A percentile compares a stretch with the other conserved stretches of the same genome.
phyloP scores from a whole-genome alignment of 1,140 invertebrate species.

The Aphelenchoides besseyi region DNA sequence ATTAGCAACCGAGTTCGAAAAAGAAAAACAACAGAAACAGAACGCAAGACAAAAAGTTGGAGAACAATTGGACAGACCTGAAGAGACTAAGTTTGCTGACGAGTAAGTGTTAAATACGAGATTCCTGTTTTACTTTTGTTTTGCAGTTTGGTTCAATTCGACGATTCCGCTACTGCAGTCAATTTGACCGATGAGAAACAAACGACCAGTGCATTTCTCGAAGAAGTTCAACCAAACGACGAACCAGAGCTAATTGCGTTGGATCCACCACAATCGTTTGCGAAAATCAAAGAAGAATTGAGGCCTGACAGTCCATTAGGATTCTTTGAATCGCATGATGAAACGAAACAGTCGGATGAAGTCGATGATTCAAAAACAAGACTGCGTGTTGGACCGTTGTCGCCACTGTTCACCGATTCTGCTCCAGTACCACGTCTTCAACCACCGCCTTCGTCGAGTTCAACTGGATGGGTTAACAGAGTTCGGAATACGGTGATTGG shows the following conservation, averaged over 20 bases:
- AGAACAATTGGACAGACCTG: not conserved
- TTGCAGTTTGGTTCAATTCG: conserved; percentile 29
- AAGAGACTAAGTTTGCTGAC: not conserved
- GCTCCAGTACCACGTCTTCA: not conserved
- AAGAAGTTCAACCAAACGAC: not conserved
- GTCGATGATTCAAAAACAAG: not conserved
- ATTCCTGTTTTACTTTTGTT: conserved; percentile 23
- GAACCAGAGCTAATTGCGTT: conserved; percentile 4
- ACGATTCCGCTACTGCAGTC: not conserved
- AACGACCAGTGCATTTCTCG: not conserved
- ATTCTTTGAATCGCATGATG: not conserved
- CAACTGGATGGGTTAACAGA: conserved; percentile 14
- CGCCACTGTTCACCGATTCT: conserved; percentile 2
- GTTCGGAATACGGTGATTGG: not conserved
- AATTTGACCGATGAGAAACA: not conserved
- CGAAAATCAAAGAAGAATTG: not conserved
- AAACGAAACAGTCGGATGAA: not conserved
- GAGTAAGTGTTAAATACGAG: conserved; percentile 17
- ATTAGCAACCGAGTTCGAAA: conserved; percentile 28
- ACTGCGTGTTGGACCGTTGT: not conserved
- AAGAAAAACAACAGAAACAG: conserved; percentile 25
- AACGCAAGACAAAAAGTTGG: conserved; percentile 15
- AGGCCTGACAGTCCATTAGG: conserved; percentile 12
- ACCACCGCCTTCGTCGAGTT: not conserved
- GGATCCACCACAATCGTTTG: not conserved